Evolutionary conservation across 2,113 vertebrate genomes (phyloP), one percentile per base, ranked within the genome.

Genomic region (Melospiza melodia): DNA sequence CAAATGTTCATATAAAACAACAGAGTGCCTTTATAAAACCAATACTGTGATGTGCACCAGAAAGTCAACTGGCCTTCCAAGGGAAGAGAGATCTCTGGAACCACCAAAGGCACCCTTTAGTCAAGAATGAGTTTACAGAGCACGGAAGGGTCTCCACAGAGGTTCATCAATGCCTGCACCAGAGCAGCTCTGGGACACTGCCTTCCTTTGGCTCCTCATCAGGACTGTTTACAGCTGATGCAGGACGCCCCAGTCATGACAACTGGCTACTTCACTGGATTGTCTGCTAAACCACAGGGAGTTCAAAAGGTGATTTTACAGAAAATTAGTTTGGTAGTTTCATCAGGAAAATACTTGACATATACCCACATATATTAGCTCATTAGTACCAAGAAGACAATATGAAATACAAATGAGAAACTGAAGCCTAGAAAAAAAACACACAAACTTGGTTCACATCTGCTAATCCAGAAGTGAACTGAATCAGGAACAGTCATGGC

Each of bases 361-460:
- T 15, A 24, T 4, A 14, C 3, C 9, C 44, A 43, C 2, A 2
- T 12, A 5, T 3, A 46, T 6, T 12, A 31, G 39, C 35, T 41
- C 4, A 17, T 39, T 46, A 76, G 76, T 17, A 59, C 6, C 4
- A 2, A 44, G 13, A 68, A 37, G 15, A 44, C 15, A 72, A 15
- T 7, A n/a, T 1, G 9, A 90, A 87, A 57, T 3, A 5, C 16
- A 73, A 73, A 83, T 0, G 0, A 76, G 23, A 79, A 85, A 57
- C 11, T 6, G 0, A 85, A 86, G 14, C 37, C 51, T 33, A 69
- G 13, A 41, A 76, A 94, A 92, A 51, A 8, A 87, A 41, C 12
- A 51, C 0, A 35, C 1, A 12, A 75, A 31, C 41, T 79, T 9
- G 2, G 31, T 51, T 48, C n/a, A 93, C n/a, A 22, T 22, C 55